These are phyloP conservation scores for Hestina assimilis DNA, from an alignment of 1,140 invertebrate species.

Conservation along the genomic window DNA sequence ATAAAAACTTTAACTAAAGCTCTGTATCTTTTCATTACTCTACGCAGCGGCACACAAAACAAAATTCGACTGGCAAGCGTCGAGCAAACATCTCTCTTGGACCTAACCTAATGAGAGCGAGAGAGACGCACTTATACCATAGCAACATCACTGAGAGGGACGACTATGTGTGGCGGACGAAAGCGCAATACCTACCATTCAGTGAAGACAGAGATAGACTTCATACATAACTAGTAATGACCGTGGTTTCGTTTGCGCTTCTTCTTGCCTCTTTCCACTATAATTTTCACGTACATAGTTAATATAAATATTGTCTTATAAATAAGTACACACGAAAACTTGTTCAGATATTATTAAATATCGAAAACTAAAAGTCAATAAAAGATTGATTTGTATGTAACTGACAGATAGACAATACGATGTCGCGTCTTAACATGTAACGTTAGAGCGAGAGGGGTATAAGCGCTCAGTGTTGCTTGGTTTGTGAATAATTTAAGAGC, in stretches of 20 bases:
- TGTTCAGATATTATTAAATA: no score
- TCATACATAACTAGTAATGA: no score
- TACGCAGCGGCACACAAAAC: constrained; percentile 30
- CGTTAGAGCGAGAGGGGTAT: constrained; percentile 36
- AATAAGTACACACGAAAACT: no score
- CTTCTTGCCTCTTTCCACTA: no score
- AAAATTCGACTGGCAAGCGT: constrained; percentile 64
- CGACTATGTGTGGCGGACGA: constrained; percentile 57
- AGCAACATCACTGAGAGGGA: constrained; percentile 32
- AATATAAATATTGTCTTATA: background rate
- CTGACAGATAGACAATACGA: no score
- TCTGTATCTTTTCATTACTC: constrained; percentile 21
- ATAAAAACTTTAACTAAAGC: background rate
- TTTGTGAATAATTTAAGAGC: constrained; percentile 66
- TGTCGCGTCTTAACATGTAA: no score
- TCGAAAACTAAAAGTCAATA: no score
- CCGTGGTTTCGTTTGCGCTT: no score
- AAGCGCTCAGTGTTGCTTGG: constrained; percentile 57
- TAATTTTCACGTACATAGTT: background rate
- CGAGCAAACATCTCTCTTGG: constrained; percentile 55
- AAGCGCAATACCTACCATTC: constrained; percentile 62
- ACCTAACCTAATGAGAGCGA: constrained; percentile 72
- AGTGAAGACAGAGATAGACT: constrained; percentile 34
- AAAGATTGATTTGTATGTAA: no score
- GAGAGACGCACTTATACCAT: constrained; percentile 37